A percentile compares a stretch with the other conserved stretches of the same genome.
These are phyloP conservation scores for Arbacia lixula DNA, from an alignment of 53 echinoderm and acorn worm species.

Conservation along the genomic window DNA sequence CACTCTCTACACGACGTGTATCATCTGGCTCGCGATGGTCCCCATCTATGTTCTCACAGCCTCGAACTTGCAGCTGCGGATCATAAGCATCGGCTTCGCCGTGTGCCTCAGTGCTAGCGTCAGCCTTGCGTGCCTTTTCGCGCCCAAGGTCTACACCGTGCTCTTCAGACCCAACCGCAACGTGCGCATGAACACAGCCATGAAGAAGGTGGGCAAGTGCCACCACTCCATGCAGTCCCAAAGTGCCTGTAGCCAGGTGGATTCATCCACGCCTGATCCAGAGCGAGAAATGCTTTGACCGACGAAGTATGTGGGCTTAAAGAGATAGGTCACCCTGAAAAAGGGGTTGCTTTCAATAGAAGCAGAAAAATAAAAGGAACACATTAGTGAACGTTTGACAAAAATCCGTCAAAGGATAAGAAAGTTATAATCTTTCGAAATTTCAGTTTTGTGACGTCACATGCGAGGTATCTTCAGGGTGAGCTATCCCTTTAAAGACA, in stretches of 20 bases:
- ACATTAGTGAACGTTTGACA: no score
- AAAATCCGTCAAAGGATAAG: no score
- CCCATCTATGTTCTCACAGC: conserved; percentile 81
- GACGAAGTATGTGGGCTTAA: background rate
- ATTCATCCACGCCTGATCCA: conserved; percentile 33
- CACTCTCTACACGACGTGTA: conserved; percentile 91
- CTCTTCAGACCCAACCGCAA: conserved; percentile 82
- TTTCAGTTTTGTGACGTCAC: no score
- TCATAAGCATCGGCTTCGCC: conserved; percentile 79
- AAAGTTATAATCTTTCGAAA: no score
- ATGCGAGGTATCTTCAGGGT: no score
- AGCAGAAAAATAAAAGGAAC: no score
- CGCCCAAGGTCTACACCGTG: conserved; percentile 83
- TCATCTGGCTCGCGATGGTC: conserved; percentile 92
- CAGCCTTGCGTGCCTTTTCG: conserved; percentile 84
- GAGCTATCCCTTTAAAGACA: no score
- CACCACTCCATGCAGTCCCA: conserved; percentile 34
- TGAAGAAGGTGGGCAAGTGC: conserved; percentile 17
- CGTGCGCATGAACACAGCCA: conserved; percentile 55
- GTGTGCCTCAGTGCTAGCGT: conserved; percentile 89
- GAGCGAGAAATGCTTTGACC: conserved; percentile 43
- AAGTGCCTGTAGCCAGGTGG: conserved; percentile 23
- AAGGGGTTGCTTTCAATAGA: no score
- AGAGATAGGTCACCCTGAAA: no score
- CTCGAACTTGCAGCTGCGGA: conserved; percentile 70